Conservation (phyloP, 1,140 invertebrate species). For the Antheraea mylitta region DNA sequence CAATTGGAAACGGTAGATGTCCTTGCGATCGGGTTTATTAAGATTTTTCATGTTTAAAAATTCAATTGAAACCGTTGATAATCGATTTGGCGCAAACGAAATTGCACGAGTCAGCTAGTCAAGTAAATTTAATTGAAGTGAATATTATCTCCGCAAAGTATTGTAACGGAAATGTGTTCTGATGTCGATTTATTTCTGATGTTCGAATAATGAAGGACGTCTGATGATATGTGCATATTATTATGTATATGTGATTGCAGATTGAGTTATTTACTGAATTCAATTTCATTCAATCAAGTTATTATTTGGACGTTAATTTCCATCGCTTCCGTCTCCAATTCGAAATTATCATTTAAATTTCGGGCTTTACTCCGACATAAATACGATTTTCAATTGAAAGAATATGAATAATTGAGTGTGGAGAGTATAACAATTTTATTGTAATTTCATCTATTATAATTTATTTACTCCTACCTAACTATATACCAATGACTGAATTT, state of each 20-base stretch:
- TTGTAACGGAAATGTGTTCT: background rate
- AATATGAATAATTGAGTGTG: too few species aligned
- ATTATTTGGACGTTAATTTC: background rate
- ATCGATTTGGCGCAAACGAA: too few species aligned
- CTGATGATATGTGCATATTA: background rate
- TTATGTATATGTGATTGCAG: background rate
- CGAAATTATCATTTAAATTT: background rate
- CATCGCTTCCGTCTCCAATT: background rate
- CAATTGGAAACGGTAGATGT: too few species aligned
- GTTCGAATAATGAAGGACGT: background rate
- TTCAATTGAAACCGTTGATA: too few species aligned
- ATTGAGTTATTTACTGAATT: background rate
- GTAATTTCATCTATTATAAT: too few species aligned
- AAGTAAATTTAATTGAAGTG: background rate
- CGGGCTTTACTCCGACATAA: background rate
- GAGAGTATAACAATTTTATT: too few species aligned
- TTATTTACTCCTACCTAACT: too few species aligned
- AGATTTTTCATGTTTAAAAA: too few species aligned
- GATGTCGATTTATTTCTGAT: background rate
- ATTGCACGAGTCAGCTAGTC: too few species aligned
- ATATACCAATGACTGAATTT: too few species aligned
- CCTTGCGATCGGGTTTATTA: too few species aligned
- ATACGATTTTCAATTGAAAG: background rate
- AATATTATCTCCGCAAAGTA: background rate
- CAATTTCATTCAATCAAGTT: background rate